phyloP scores from a whole-genome alignment of 2,797 vertebrate species.

The Vultur gryphus region DNA sequence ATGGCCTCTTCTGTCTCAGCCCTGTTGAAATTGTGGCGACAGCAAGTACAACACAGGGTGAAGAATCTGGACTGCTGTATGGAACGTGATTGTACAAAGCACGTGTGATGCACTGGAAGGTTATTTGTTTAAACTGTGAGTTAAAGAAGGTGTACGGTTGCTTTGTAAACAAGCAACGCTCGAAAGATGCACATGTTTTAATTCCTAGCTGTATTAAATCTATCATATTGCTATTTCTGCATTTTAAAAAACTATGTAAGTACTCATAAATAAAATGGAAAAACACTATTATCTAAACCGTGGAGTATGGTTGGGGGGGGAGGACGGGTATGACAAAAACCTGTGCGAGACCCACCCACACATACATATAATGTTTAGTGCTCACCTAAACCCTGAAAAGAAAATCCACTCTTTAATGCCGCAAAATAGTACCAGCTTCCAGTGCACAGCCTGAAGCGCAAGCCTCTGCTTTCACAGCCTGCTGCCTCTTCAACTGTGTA shows the following conservation, averaged over 20 bases:
- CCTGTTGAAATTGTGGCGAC: too few species aligned
- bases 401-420: slow-evolving; percentile 60
- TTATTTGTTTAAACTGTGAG: background rate
- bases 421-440: background rate
- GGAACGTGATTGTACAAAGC: background rate
- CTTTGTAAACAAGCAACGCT: background rate
- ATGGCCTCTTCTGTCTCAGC: too few species aligned
- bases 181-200: background rate
- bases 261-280: slow-evolving; percentile 39
- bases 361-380: background rate
- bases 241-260: slow-evolving; percentile 42
- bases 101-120: background rate
- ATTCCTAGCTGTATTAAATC: background rate
- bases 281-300: background rate
- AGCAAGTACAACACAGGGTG: background rate
- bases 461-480: background rate
- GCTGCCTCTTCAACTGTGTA: background rate
- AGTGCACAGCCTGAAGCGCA: background rate
- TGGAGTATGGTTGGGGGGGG: background rate
- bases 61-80: background rate
- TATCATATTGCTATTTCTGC: background rate
- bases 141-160: background rate
- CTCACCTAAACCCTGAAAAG: background rate
- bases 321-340: background rate
- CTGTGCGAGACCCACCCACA: background rate